Base-by-base conservation (phyloP, 2,888 invertebrate species). In the Lordiphosa fenestrarum region DNA sequence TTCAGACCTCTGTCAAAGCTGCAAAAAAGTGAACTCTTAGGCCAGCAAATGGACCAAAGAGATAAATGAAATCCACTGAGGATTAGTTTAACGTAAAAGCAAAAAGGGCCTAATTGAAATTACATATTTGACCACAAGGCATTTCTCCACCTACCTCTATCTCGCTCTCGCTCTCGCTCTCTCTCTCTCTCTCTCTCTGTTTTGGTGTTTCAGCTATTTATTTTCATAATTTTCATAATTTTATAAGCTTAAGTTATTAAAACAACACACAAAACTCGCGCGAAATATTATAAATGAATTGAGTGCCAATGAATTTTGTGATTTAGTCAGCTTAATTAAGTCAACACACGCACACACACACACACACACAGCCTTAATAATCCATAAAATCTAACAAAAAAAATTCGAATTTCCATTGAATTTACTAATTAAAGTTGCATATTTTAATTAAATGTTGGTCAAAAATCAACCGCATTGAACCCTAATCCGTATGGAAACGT, bases 231-330 rank as follows among this genome's bases (percentile, higher is more conserved):
- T 84, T 64, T 69, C 53, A 77, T 78, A 70, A 76, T 72, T 76
- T 76, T 55, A 72, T 67, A 63, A 72, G 80, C 80, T 80, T 80
- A 80, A 82, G 83, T 74, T 84, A 67, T 84, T 84, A 84, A 80
- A 80, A 75, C 30, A 78, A 69, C 69, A 71, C 42, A 41, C 52
- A 49, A 41, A 53, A 61, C 44, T 47, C 37, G 49, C 52, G 52
- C 41, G 13, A 50, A 25, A 49, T 42, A 48, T 15, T 56, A 53
- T 37, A 47, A 44, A 23, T 38, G 40, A 38, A 36, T 21, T 41
- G n/a, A 9, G 48, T 36, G 44, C 37, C 65, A 47, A 74, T 76
- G 56, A 78, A 82, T 78, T 30, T 69, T 62, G 49, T 41, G 63
- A 63, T 68, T 53, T 53, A 74, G 49, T 52, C 61, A 55, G 69